phyloP scores from a whole-genome alignment of 2,888 invertebrate genomes.

The Gonocerus acuteangulatus region DNA sequence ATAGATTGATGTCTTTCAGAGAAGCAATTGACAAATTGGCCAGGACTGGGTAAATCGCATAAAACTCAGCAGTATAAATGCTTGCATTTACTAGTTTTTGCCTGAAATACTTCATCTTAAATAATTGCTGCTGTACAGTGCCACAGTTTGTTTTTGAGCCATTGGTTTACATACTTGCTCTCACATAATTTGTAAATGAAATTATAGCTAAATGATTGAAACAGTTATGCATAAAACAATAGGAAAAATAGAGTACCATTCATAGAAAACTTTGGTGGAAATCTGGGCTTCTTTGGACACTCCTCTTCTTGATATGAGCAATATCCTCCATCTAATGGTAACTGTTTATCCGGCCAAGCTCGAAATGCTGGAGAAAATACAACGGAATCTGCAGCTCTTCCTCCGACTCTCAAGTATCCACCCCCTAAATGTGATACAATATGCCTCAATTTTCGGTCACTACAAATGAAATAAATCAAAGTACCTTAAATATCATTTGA shows the following conservation, averaged over 20 bases:
- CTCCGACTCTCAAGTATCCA: slow-evolving; percentile 32
- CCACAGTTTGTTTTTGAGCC: no score
- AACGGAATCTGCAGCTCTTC: slow-evolving; percentile 31
- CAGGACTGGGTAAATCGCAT: no score
- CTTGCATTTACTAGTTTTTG: no score
- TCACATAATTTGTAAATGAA: no score
- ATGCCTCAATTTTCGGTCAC: slow-evolving; percentile 24
- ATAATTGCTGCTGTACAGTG: no score
- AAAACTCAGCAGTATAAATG: no score
- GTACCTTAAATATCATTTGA: neutral
- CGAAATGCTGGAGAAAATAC: slow-evolving; percentile 30
- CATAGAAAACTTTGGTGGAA: slow-evolving; percentile 30
- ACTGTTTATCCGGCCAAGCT: slow-evolving; percentile 16
- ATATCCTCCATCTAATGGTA: slow-evolving; percentile 29
- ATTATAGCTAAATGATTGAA: no score
- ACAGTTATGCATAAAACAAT: no score
- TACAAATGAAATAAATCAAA: neutral
- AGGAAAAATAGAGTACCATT: slow-evolving; percentile 22
- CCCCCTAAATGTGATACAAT: slow-evolving; percentile 30
- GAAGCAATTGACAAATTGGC: no score
- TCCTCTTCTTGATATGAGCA: slow-evolving; percentile 19
- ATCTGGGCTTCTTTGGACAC: slow-evolving; percentile 8
- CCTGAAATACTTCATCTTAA: no score
- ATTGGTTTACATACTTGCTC: no score
- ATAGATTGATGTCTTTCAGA: no score